These are phyloP conservation scores for Cranoglanis bouderius DNA, from an alignment of 2,113 vertebrate species.

Conservation along the genomic window DNA sequence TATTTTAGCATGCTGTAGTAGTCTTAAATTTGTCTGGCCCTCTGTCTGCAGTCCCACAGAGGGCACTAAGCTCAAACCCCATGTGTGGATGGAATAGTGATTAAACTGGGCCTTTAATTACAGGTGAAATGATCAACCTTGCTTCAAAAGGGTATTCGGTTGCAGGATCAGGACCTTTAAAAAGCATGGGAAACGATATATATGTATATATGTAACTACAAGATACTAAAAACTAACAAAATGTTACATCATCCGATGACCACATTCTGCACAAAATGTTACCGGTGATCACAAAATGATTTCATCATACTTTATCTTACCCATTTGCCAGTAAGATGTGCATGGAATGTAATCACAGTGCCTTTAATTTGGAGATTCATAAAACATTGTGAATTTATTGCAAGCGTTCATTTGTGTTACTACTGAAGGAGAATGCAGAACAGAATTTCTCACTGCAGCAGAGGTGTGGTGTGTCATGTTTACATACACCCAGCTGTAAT, in stretches of 20 bases:
- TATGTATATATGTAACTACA: neutral
- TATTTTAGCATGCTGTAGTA: neutral
- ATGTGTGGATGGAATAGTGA: slow-evolving; percentile 41
- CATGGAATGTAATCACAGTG: neutral
- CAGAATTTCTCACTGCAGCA: neutral
- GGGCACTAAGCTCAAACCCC: slow-evolving; percentile 37
- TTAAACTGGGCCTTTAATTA: slow-evolving; percentile 52
- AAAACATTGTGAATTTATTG: neutral
- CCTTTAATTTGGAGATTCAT: neutral
- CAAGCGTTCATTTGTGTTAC: neutral
- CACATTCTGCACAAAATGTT: neutral
- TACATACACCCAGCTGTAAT: neutral
- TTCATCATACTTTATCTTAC: neutral
- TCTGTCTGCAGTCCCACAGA: slow-evolving; percentile 43
- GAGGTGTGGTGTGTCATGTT: neutral
- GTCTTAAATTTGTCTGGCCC: slow-evolving; percentile 15
- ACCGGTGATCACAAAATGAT: neutral
- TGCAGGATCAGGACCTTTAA: neutral
- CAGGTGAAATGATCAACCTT: slow-evolving; percentile 27
- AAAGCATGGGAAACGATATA: too few species aligned
- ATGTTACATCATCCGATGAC: neutral
- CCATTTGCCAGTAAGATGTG: neutral
- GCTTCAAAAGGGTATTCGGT: slow-evolving; percentile 13
- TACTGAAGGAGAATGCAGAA: neutral
- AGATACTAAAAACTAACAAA: neutral